These are phyloP conservation scores for Sebastes schlegelii DNA, from an alignment of 2,113 vertebrate species.

Conservation along the genomic window DNA sequence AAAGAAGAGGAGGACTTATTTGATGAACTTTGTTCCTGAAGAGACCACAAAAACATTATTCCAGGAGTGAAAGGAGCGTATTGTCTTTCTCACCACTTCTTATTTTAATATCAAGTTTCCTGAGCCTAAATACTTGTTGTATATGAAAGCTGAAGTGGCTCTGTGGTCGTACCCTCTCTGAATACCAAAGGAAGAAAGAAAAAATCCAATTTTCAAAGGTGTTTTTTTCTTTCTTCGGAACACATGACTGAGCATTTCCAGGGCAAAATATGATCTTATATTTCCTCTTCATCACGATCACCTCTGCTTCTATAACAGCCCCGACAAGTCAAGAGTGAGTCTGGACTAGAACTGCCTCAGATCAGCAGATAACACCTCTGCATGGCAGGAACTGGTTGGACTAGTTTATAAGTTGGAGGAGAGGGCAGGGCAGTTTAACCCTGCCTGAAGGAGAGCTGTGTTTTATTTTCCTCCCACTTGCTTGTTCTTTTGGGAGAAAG, in stretches of 20 bases:
- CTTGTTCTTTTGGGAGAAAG: constrained; percentile 64
- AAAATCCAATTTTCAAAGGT: no score
- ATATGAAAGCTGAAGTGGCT: no score
- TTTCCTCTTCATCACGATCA: constrained; percentile 38
- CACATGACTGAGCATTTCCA: no score
- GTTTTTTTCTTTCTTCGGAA: no score
- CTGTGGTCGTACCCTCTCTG: no score
- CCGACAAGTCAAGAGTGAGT: constrained; percentile 67
- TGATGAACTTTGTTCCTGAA: constrained; percentile 75
- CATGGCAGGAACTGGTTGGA: constrained; percentile 82
- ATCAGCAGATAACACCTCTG: constrained; percentile 77
- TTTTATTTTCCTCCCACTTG: constrained; percentile 57
- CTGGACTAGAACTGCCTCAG: constrained; percentile 69
- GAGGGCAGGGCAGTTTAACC: constrained; percentile 83
- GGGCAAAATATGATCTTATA: no score
- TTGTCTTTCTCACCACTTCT: constrained; percentile 33
- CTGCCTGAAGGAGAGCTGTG: constrained; percentile 66
- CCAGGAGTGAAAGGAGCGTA: constrained; percentile 39
- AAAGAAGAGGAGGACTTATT: constrained; percentile 54
- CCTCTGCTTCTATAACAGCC: constrained; percentile 44
- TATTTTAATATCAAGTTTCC: no score
- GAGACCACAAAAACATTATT: constrained; percentile 40
- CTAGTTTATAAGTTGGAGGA: constrained; percentile 79
- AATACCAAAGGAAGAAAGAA: no score
- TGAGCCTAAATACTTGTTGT: no score